Evolutionary conservation across 2,888 invertebrate genomes (phyloP), one percentile per base, ranked within the genome.

Genomic region (Caenorhabditis japonica): DNA sequence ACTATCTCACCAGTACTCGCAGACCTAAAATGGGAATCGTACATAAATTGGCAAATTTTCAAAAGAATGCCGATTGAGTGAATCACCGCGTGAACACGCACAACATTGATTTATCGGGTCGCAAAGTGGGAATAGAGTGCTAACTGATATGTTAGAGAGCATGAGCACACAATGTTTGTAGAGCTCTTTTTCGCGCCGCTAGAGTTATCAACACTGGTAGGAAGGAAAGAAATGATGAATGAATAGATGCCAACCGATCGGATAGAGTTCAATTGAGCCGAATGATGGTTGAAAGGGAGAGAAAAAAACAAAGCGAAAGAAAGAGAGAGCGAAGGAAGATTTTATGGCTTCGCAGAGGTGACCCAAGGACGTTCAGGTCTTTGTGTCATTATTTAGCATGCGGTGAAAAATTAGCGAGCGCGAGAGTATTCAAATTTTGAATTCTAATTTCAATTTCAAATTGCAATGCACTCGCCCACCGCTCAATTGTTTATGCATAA

Each of bases 261-360:
- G 23, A 17, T 15, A 41, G 19, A 19, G 19, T 41, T 41, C 41
- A 41, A 17, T 10, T 3, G 47, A 25, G 3, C 47, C 15, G 17
- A 25, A 17, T 5, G 4, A 23, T 8, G 21, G 21, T 3, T 10
- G 36, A 19, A 5, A 34, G 19, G 19, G 21, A 36, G 17, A 33
- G 38, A 59, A 12, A 49, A n/a, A 36, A 17, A 44, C n/a, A 13
- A 52, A 23, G 30, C 27, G 27, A 33, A 41, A 47, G 43, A 60
- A 46, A 47, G 43, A 25, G 43, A 36, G 15, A 17, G 21, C 3
- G 52, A 33, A 39, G 36, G 21, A 21, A 43, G 46, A 41, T 64
- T 64, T 51, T 44, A 68, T 58, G 46, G 58, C 39, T 51, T 51
- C 59, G 46, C 38, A 39, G 58, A 10, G 39, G 58, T 33, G 30